phyloP scores from a whole-genome alignment of 2,113 vertebrate genomes.

The Phaetusa simplex region DNA sequence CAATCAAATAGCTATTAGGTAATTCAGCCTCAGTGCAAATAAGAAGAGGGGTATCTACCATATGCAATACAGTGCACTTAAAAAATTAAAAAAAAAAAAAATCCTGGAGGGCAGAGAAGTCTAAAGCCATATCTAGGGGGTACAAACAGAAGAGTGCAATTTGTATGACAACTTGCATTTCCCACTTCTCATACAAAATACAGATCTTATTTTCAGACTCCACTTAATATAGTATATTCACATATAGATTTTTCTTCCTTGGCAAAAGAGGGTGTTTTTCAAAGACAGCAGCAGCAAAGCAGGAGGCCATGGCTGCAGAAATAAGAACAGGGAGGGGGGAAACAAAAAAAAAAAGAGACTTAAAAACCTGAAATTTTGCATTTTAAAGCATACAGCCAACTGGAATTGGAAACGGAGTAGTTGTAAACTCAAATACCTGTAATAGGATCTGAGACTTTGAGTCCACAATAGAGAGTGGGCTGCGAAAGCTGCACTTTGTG shows the following conservation, averaged over 20 bases:
- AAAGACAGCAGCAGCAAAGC: neutral
- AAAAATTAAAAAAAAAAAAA: neutral
- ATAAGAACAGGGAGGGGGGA: neutral
- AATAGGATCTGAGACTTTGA: neutral
- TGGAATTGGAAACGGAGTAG: neutral
- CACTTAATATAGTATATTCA: neutral
- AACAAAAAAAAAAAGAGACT: neutral
- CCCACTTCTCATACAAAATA: neutral
- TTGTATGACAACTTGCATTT: neutral
- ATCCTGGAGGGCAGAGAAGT: neutral
- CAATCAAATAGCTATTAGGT: neutral
- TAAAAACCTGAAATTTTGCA: neutral
- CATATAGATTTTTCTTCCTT: neutral
- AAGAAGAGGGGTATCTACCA: neutral
- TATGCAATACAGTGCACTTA: neutral
- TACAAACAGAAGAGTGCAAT: neutral
- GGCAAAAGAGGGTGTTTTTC: neutral
- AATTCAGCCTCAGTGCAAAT: neutral
- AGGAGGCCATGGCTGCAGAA: neutral
- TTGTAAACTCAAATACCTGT: neutral
- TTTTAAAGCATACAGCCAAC: neutral
- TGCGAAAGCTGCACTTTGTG: neutral
- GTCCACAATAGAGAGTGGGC: neutral
- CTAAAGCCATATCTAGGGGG: neutral
- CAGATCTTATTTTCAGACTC: neutral